Conservation (phyloP, 2,888 invertebrate species). For the Mesochorus sp. region DNA sequence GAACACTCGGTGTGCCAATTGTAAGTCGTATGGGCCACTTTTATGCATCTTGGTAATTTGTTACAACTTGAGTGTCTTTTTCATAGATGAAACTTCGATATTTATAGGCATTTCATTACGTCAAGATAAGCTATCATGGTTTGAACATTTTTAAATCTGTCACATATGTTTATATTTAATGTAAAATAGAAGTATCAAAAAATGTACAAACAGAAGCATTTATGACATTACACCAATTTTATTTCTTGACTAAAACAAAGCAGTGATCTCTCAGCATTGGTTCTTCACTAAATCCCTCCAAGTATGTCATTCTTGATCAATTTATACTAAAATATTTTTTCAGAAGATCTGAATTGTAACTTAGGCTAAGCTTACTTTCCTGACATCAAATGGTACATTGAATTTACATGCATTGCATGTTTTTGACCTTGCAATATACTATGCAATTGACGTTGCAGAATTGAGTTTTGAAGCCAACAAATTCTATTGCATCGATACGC, state of each 20-base stretch:
- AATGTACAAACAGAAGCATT: not conserved
- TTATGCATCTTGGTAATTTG: not conserved
- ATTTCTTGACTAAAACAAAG: too few species aligned
- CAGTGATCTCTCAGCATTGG: too few species aligned
- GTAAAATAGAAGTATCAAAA: too few species aligned
- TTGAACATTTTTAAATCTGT: too few species aligned
- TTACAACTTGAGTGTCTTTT: not conserved
- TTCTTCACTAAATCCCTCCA: too few species aligned
- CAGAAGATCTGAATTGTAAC: too few species aligned
- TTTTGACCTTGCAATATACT: not conserved
- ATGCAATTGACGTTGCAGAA: conserved; percentile 26
- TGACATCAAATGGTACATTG: not conserved
- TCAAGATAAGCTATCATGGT: too few species aligned
- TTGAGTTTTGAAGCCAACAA: conserved; percentile 28
- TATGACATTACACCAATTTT: not conserved
- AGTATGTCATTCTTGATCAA: too few species aligned
- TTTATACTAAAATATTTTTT: too few species aligned
- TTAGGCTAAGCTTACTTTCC: too few species aligned
- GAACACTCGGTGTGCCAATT: not conserved
- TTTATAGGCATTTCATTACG: not conserved
- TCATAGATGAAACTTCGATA: too few species aligned
- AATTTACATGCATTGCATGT: not conserved
- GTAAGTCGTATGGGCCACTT: not conserved
- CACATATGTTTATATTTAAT: too few species aligned
- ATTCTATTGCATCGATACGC: conserved; percentile 22